A percentile compares a stretch with the other conserved stretches of the same genome.
Evolutionary conservation across 2,797 vertebrate species (phyloP).

Genomic region (Eulemur albifrons): DNA sequence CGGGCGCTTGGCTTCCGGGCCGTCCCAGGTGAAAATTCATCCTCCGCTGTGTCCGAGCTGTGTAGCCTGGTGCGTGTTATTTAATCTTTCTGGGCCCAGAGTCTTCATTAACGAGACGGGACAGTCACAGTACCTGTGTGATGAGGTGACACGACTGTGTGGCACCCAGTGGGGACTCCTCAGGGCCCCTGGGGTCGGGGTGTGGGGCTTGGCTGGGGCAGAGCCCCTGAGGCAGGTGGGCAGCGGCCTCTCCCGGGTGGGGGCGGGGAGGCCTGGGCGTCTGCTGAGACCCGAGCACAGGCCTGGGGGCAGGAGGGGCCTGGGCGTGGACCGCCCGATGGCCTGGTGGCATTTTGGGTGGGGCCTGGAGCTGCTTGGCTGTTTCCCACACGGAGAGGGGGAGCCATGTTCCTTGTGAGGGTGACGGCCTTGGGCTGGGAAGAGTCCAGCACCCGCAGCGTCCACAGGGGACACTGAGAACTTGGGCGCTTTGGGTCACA

Average conservation of each 20-base stretch:
- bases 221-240: background rate
- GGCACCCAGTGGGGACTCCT: background rate
- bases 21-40: fast-evolving
- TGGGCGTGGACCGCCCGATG: fast-evolving
- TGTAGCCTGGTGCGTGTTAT: background rate
- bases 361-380: fast-evolving
- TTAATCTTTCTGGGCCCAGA: background rate
- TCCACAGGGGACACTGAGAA: background rate
- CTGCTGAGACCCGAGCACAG: background rate
- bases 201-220: background rate
- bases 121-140: fast-evolving
- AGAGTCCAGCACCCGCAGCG: background rate
- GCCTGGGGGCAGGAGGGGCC: background rate
- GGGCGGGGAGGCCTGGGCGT: no score
- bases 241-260: background rate
- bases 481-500: background rate
- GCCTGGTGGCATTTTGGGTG: background rate
- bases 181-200: background rate
- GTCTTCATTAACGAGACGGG: background rate
- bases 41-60: fast-evolving
- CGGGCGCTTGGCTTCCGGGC: no score
- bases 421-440: background rate
- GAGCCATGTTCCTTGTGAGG: background rate
- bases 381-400: background rate
- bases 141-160: fast-evolving